These are phyloP conservation scores for Stictocephala bisonia DNA, from an alignment of 2,888 invertebrate genomes.

Conservation along the genomic window DNA sequence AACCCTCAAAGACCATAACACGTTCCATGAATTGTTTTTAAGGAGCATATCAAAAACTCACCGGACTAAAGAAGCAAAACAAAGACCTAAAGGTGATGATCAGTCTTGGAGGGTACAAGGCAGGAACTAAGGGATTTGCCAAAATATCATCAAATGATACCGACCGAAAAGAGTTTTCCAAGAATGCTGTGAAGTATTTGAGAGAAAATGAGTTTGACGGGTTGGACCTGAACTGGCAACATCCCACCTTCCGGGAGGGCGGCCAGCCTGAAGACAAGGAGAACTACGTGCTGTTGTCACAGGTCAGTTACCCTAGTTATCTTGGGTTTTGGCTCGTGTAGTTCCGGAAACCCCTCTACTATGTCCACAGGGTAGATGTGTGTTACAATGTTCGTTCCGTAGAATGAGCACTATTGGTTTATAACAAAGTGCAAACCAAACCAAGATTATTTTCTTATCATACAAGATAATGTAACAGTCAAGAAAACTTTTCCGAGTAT, in stretches of 20 bases:
- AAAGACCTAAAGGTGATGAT: conserved; percentile 65
- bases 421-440: not conserved
- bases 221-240: conserved; percentile 82
- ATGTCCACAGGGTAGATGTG: too few species aligned
- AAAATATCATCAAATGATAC: conserved; percentile 70
- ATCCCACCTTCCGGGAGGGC: conserved; percentile 69
- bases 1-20: too few species aligned
- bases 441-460: not conserved
- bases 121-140: conserved; percentile 63
- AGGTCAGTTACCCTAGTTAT: conserved; percentile 62
- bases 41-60: not conserved
- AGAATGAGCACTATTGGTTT: too few species aligned
- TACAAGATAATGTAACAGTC: not conserved
- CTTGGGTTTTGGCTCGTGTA: too few species aligned
- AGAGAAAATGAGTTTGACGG: conserved; percentile 81
- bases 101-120: conserved; percentile 75
- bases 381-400: too few species aligned
- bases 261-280: conserved; percentile 67
- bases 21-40: not conserved
- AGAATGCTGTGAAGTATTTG: conserved; percentile 73
- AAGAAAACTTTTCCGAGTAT: not conserved
- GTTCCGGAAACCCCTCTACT: too few species aligned
- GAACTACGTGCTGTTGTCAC: conserved; percentile 68
- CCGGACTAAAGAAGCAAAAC: conserved; percentile 30
- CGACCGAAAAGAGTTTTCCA: conserved; percentile 70